A percentile compares a stretch with the other conserved stretches of the same genome.
Conservation (phyloP, 2,113 vertebrate species). For the Regulus satrapa region DNA sequence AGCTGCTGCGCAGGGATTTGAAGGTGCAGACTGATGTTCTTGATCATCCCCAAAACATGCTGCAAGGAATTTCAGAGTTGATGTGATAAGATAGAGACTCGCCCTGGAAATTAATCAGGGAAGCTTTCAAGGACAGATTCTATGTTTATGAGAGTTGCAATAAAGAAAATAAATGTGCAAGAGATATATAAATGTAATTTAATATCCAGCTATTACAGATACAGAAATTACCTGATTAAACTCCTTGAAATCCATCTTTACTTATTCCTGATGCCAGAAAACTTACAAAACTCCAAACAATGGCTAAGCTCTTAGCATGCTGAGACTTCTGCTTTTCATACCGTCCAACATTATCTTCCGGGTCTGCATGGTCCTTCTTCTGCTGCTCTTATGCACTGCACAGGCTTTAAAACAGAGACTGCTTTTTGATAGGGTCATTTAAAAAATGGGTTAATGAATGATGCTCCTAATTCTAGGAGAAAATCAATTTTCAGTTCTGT, state of each 20-base stretch:
- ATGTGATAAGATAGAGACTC: neutral
- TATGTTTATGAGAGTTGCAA: neutral
- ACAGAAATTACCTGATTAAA: neutral
- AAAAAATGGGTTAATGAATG: neutral
- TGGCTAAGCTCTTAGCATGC: neutral
- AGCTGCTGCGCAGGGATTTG: neutral
- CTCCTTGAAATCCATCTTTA: neutral
- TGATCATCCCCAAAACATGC: neutral
- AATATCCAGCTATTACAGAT: conserved; percentile 15
- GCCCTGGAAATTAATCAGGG: neutral
- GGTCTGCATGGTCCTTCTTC: neutral
- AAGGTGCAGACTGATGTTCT: neutral
- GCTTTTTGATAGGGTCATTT: neutral
- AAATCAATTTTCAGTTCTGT: neutral
- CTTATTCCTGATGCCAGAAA: neutral
- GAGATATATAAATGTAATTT: neutral
- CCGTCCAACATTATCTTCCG: neutral
- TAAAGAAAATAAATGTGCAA: conserved; percentile 21
- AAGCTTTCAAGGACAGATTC: neutral
- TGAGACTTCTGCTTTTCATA: neutral
- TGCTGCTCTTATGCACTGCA: neutral
- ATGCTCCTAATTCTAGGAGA: neutral
- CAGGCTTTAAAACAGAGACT: neutral
- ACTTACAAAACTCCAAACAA: neutral
- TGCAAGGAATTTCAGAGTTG: neutral